Evolutionary conservation across 30 jellyfish, hydroid and myxozoan species (phyloP), one percentile per base, ranked within the genome.

Genomic region (Turritopsis rubra): DNA sequence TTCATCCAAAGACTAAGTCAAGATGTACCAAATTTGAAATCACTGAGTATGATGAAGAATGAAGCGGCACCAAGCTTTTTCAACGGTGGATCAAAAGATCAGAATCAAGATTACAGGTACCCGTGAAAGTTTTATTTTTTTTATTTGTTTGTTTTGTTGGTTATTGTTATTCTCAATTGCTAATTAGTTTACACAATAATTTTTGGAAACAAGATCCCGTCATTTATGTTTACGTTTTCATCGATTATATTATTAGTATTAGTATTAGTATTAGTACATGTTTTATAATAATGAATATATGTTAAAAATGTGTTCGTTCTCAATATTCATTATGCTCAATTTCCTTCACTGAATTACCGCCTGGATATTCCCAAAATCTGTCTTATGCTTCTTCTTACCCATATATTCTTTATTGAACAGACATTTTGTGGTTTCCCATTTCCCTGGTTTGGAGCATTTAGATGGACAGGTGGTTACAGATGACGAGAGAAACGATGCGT

Each of bases 1-100:
- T 90, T 90, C 65, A 68, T 90, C n/a, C 80, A 76, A 70, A 90
- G 85, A 66, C 75, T 90, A 29, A 73, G 94, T 26, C 60, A 78
- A 41, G 79, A 82, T 21, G 66, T 80, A 19, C 91, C 91, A 22
- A 54, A 83, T 5, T 65, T 90, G 81, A 83, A 72, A 66, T 86
- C 52, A 41, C 81, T 90, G 19, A 90, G 97, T 78, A 76, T 90
- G 89, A 90, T 90, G 97, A 90, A 90, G 70, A 90, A 90, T 54
- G 92, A 77, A 20, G 97, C 97, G 29, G 97, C 97, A 21, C 97
- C 97, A 52, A 85, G 95, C 72, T 90, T 66, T 71, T 87, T 90
- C 71, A 90, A 90, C 81, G 97, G 97, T 53, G 97, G 97, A 5
- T 81, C 92, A 13, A 85, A 72, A 73, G 87, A 77, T 18, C 97